phyloP scores from a whole-genome alignment of 2,888 invertebrate genomes.

The Kuschelorhynchus macadamiae region DNA sequence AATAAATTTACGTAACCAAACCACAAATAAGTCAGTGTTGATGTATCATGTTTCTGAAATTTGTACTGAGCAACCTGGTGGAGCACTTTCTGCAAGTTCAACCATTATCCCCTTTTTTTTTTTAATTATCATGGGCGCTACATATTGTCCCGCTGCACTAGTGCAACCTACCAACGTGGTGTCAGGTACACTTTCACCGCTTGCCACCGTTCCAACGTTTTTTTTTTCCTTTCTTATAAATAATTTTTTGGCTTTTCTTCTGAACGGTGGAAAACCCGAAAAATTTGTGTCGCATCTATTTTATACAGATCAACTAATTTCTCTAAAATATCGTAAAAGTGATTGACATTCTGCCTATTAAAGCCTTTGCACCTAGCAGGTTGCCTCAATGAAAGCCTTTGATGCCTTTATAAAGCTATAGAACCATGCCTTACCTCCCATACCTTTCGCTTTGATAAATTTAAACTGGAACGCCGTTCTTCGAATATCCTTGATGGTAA shows the following conservation, averaged over 20 bases:
- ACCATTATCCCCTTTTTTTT: conserved; percentile 21
- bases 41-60: conserved; percentile 19
- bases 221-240: conserved; percentile 3
- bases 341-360: conserved; percentile 6
- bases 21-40: conserved; percentile 22
- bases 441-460: too few relatives aligned
- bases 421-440: too few relatives aligned
- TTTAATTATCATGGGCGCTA: conserved; percentile 22
- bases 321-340: not conserved
- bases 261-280: conserved; percentile 14
- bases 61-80: too few relatives aligned
- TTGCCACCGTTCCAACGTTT: conserved; percentile 3
- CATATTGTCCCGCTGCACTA: conserved; percentile 16
- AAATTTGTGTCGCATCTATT: not conserved
- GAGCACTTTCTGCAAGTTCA: conserved; percentile 20
- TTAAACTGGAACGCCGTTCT: not conserved
- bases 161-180: conserved; percentile 4
- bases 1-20: conserved; percentile 28
- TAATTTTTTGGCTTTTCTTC: conserved; percentile 10
- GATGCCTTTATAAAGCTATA: conserved; percentile 3
- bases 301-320: conserved; percentile 9
- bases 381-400: conserved; percentile 7
- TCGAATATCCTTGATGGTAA: conserved; percentile 15
- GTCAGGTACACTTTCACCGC: conserved; percentile 6
- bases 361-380: conserved; percentile 13